Conservation (phyloP, 2,888 invertebrate species). For the Dermolepida albohirtum region DNA sequence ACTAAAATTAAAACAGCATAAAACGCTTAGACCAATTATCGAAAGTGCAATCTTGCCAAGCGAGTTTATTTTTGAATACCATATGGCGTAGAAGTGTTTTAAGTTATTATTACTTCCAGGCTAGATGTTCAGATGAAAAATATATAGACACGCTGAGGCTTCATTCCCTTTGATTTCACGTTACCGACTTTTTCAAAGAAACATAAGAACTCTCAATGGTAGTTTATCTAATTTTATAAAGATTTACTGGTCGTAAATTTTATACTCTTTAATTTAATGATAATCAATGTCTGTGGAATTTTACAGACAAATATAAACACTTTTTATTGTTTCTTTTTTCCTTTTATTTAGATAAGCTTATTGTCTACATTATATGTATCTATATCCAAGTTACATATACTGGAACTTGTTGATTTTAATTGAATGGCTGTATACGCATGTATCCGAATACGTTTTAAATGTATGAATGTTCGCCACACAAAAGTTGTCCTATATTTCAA, state of each 20-base stretch:
- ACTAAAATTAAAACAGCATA: conserved; percentile 47
- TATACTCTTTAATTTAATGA: conserved; percentile 42
- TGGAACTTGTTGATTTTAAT: conserved; percentile 27
- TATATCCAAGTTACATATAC: conserved; percentile 1
- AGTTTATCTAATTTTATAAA: conserved; percentile 41
- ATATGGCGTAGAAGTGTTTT: conserved; percentile 45
- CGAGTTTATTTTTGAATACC: conserved; percentile 46
- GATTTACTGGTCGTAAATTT: conserved; percentile 44
- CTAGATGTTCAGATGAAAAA: conserved; percentile 40
- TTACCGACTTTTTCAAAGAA: conserved; percentile 42
- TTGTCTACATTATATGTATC: neutral
- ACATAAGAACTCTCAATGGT: conserved; percentile 34
- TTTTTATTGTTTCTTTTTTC: conserved; percentile 26
- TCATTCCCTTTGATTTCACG: conserved; percentile 40
- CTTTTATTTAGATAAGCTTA: conserved; percentile 29
- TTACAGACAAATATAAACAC: conserved; percentile 21
- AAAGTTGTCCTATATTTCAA: conserved; percentile 19
- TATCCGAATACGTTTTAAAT: conserved; percentile 19
- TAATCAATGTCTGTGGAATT: conserved; percentile 39
- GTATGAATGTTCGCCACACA: neutral
- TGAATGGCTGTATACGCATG: conserved; percentile 4
- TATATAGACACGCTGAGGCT: conserved; percentile 31
- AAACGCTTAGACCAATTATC: conserved; percentile 54
- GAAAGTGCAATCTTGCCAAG: conserved; percentile 54
- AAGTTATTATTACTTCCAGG: conserved; percentile 42